Percentiles rank a stretch among this genome's conserved stretches.
Conservation (phyloP, 2,797 vertebrate genomes). For the Thaleichthys pacificus region DNA sequence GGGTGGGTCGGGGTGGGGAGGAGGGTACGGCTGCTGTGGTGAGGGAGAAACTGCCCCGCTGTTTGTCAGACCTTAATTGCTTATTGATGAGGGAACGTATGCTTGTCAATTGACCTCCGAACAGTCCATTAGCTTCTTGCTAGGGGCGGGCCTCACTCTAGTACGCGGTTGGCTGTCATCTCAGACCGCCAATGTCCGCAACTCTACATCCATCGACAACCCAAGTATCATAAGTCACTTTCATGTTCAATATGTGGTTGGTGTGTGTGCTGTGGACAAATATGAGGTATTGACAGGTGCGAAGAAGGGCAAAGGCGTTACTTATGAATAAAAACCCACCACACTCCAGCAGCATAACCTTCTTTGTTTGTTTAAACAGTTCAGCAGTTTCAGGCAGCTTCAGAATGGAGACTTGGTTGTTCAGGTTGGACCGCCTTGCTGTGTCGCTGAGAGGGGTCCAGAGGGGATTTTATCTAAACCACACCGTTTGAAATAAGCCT, state of each 20-base stretch:
- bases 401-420: background rate
- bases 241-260: no score
- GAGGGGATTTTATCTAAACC: no score
- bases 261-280: no score
- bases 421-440: background rate
- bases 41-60: constrained; percentile 57
- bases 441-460: no score
- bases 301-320: background rate
- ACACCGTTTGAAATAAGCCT: constrained; percentile 43
- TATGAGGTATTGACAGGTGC: background rate
- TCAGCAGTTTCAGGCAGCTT: background rate
- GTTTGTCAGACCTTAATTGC: constrained; percentile 74
- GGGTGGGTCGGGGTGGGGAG: constrained; percentile 27
- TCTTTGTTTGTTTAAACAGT: background rate
- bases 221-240: no score
- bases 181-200: constrained; percentile 45
- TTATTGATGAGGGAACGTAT: constrained; percentile 78
- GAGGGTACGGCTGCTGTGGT: constrained; percentile 53
- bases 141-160: constrained; percentile 62
- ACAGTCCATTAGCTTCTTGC: constrained; percentile 73
- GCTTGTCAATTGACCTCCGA: constrained; percentile 76
- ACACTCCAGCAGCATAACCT: background rate
- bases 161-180: constrained; percentile 66
- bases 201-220: background rate
- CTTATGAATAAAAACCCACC: background rate